Base-by-base conservation (phyloP, 2,888 invertebrate species). In the Rhodophaea formosa region DNA sequence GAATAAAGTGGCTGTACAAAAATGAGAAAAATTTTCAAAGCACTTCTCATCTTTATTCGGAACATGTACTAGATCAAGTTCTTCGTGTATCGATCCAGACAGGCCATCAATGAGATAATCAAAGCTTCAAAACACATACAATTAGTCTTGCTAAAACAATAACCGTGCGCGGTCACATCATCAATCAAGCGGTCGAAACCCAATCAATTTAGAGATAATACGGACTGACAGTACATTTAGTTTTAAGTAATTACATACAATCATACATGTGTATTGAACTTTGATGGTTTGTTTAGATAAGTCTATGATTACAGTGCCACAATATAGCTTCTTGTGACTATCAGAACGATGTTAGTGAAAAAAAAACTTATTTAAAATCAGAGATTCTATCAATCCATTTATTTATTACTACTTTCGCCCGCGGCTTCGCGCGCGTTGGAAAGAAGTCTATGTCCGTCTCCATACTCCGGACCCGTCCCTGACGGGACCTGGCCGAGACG, bases 141-240 rank as follows among this genome's bases (percentile, higher is more conserved):
- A 46, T 55, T 35, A 55, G 45, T 55, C 45, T 45, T 51, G 51
- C 51, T 51, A 30, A 55, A 46, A 55, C 54, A 55, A 55, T 45
- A 55, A 55, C 54, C 8, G 16, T 17, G 17, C 45, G n/a, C 32
- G 10, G 45, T 55, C 7, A 14, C 32, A 55, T 17, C 54, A 55
- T 55, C 45, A 55, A 55, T 55, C 54, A 55, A 15, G 16, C n/a
- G 45, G 16, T 46, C 17, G 54, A 32, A 55, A 45, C 32, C 54
- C 54, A 55, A 55, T 55, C 54, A 55, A 55, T 55, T 55, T 55
- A 6, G 15, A 55, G 54, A 55, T 55, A 55, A 55, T 55, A 3
- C 54, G 8, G 35, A 55, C 54, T 55, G 54, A 55, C 54, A 55
- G 44, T 35, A 32, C 45, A 30, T 55, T 55, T 55, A 45, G 54